A percentile compares a stretch with the other conserved stretches of the same genome.
phyloP scores from a whole-genome alignment of 2,888 invertebrate genomes.

The Protodeltote pygarga region DNA sequence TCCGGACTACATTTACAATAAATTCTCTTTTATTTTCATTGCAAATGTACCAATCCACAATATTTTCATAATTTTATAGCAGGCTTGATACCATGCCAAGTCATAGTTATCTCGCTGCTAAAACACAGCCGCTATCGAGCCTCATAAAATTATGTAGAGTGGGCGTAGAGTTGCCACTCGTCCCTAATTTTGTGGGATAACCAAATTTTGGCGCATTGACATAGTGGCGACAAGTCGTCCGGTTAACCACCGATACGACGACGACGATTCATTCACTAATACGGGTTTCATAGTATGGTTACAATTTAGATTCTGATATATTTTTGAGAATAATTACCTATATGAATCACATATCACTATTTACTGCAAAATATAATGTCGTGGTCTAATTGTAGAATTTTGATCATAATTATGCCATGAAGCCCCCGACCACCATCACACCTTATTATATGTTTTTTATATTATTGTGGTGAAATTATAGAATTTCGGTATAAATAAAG shows the following conservation, averaged over 20 bases:
- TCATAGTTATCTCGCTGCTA: conserved; percentile 59
- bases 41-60: conserved; percentile 52
- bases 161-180: conserved; percentile 44
- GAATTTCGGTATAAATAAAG: no score
- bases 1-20: conserved; percentile 49
- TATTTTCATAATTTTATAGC: conserved; percentile 66
- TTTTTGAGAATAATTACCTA: no score
- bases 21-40: conserved; percentile 56
- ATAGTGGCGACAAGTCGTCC: conserved; percentile 5
- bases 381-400: no score
- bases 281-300: background rate
- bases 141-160: conserved; percentile 57
- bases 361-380: no score
- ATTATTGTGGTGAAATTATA: no score
- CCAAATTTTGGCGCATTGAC: conserved; percentile 33
- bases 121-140: conserved; percentile 52
- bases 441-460: no score
- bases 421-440: no score
- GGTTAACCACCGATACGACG: conserved; percentile 15
- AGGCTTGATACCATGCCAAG: conserved; percentile 60
- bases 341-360: no score
- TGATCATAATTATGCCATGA: no score
- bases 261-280: background rate
- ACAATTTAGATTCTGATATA: background rate
- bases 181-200: conserved; percentile 44